phyloP scores from a whole-genome alignment of 2,113 vertebrate genomes.

The Platichthys stellatus region DNA sequence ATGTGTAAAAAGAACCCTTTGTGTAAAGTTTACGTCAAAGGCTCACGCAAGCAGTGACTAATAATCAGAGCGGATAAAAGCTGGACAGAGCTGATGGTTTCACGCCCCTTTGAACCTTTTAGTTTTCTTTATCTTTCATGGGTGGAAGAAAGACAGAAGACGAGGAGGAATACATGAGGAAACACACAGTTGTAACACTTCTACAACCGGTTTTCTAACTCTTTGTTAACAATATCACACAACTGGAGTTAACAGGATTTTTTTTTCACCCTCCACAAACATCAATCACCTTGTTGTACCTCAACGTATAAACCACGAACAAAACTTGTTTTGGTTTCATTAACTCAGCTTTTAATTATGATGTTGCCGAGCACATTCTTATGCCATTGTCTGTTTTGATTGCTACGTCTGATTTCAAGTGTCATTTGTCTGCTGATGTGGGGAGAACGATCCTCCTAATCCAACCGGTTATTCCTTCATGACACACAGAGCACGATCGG shows the following conservation, averaged over 20 bases:
- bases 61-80: conserved; percentile 16
- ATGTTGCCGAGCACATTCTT: not conserved
- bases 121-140: conserved; percentile 10
- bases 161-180: conserved; percentile 2
- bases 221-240: not conserved
- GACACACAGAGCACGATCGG: not conserved
- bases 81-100: conserved; percentile 1
- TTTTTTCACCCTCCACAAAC: not conserved
- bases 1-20: not conserved
- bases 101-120: not conserved
- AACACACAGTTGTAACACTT: not conserved
- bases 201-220: not conserved
- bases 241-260: conserved; percentile 5
- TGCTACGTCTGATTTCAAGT: conserved; percentile 9
- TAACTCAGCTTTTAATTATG: not conserved
- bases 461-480: conserved; percentile 17
- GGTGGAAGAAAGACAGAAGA: not conserved
- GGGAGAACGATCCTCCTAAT: conserved; percentile 3
- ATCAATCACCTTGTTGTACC: not conserved
- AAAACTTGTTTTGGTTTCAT: conserved; percentile 23
- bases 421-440: conserved; percentile 4
- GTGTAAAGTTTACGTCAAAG: conserved; percentile 8
- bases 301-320: not conserved
- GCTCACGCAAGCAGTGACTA: not conserved
- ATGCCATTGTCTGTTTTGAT: too few relatives aligned